Percentiles rank a stretch among this genome's conserved stretches.
These are phyloP conservation scores for Microctenopoma lineatum DNA, from an alignment of 2,797 vertebrate species.

Conservation along the genomic window DNA sequence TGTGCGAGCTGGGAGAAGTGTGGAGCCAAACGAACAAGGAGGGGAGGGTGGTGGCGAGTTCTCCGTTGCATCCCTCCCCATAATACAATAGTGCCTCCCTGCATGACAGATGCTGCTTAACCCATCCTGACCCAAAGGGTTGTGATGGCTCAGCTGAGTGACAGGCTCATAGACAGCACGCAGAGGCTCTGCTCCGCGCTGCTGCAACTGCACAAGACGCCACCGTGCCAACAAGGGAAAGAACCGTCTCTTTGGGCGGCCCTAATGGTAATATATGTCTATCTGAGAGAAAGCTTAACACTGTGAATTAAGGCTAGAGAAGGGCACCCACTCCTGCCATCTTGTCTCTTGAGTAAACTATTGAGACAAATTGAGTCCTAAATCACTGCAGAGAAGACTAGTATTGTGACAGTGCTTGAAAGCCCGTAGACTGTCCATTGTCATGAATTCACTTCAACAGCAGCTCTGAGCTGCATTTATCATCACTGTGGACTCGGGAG, in stretches of 20 bases:
- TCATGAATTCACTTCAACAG: conserved; percentile 62
- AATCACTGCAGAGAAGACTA: conserved; percentile 71
- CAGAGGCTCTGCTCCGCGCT: conserved; percentile 42
- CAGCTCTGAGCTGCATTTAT: conserved; percentile 69
- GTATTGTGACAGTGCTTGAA: conserved; percentile 69
- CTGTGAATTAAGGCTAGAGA: conserved; percentile 68
- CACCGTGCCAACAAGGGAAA: conserved; percentile 49
- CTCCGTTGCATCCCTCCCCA: conserved; percentile 54
- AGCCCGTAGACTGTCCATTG: conserved; percentile 69
- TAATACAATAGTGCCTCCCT: conserved; percentile 76
- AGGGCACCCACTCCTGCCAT: conserved; percentile 68
- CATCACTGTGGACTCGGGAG: conserved; percentile 59
- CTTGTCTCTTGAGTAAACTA: conserved; percentile 76
- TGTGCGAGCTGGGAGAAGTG: conserved; percentile 64
- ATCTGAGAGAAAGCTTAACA: conserved; percentile 63
- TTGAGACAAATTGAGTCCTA: conserved; percentile 79
- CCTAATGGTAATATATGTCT: conserved; percentile 64
- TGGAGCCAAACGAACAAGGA: conserved; percentile 35
- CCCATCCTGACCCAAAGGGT: conserved; percentile 74
- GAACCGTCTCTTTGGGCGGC: conserved; percentile 57
- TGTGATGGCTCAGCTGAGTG: conserved; percentile 73
- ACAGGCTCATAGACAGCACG: conserved; percentile 70
- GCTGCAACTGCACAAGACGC: conserved; percentile 63
- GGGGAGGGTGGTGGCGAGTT: not conserved
- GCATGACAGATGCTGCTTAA: conserved; percentile 85